phyloP scores from a whole-genome alignment of 1,140 invertebrate genomes.

The Matsumurasca onukii region DNA sequence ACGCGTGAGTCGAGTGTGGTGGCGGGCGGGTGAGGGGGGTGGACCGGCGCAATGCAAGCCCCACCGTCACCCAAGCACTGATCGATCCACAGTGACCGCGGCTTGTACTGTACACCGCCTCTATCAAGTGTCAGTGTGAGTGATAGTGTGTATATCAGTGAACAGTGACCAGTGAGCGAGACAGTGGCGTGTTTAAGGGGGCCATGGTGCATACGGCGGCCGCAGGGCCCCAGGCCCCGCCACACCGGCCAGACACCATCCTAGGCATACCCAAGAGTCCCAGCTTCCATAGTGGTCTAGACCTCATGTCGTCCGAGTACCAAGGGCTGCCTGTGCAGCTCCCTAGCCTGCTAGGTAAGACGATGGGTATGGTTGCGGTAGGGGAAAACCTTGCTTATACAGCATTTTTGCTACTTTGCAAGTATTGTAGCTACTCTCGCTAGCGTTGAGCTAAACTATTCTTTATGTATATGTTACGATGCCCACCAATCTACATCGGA shows the following conservation, averaged over 20 bases:
- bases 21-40: not conserved
- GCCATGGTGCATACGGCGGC: constrained; percentile 42
- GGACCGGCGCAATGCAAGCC: no score
- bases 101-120: not conserved
- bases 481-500: no score
- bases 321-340: constrained; percentile 38
- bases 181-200: not conserved
- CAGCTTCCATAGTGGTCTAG: constrained; percentile 78
- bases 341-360: constrained; percentile 42
- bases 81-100: no score
- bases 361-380: no score
- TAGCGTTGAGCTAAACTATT: no score
- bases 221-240: constrained; percentile 37
- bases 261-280: constrained; percentile 79
- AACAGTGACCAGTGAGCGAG: not conserved
- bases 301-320: constrained; percentile 60
- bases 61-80: no score
- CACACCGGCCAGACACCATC: constrained; percentile 38
- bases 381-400: no score
- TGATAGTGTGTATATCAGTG: constrained; percentile 1
- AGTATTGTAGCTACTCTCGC: no score
- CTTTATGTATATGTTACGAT: no score
- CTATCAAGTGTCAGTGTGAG: not conserved
- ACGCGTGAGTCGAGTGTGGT: no score
- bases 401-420: no score